Evolutionary conservation across 2,888 invertebrate species (phyloP), one percentile per base, ranked within the genome.

Genomic region (Octodonta nipae): DNA sequence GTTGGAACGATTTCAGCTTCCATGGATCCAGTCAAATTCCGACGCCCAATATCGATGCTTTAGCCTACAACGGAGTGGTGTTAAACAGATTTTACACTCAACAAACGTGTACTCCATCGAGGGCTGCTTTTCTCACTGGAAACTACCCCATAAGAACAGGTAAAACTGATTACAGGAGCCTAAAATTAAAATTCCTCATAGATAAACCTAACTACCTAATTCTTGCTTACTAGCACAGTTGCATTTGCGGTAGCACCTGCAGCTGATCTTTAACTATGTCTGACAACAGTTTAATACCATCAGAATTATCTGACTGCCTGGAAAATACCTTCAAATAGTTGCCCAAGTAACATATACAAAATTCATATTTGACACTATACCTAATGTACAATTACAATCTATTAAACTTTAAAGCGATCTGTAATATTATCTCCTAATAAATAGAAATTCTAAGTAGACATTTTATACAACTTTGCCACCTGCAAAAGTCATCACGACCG

Each of bases 1-100:
- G 91, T 2, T 86, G 85, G 76, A 85, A 88, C 53, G 91, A 92
- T 58, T 79, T 89, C 10, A 78, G 88, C 31, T 87, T 84, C 52
- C 89, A 87, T 48, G 91, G 91, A 0, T 82, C 82, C 0, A 70
- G 78, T 42, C 83, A 89, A 64, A 85, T 89, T 45, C 71, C 79
- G 22, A 92, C 91, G 0, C 88, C 89, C 0, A 91, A 92, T 54
- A 80, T 92, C 30, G 92, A 92, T 58, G 75, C 81, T 0, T 52
- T 92, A 35, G 91, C 81, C 1, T 83, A 79, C 54, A 76, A 80
- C 50, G 87, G 91, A 1, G 71, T 86, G 4, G 77, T 88, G 34
- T 63, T 92, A 13, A 81, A 88, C 54, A 77, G 78, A 49, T 82
- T 84, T 52, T 92, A 92, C 55, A 82, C 81, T 1, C 75, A 82